These are phyloP conservation scores for Macquaria ambigua DNA, from an alignment of 2,113 vertebrate species.

Conservation along the genomic window DNA sequence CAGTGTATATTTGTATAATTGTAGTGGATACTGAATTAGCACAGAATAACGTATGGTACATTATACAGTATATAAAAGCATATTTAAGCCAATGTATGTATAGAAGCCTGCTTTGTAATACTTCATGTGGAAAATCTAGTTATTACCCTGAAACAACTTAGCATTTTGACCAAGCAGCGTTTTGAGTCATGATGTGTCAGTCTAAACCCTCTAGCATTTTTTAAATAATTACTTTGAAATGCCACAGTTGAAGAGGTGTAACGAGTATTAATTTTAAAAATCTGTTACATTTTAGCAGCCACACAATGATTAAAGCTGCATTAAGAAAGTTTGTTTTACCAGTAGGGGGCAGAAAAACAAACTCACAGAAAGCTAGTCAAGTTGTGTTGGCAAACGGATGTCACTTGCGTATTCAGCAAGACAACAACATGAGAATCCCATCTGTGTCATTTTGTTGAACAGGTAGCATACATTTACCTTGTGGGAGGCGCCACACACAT, in stretches of 20 bases:
- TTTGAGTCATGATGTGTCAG: constrained; percentile 46
- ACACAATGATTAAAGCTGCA: neutral
- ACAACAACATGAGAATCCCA: neutral
- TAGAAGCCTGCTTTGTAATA: neutral
- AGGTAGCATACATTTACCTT: neutral
- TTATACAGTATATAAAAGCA: constrained; percentile 2
- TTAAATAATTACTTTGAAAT: constrained; percentile 61
- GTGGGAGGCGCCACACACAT: neutral
- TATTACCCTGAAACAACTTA: constrained; percentile 47
- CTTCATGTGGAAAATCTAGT: constrained; percentile 17
- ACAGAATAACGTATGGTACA: neutral
- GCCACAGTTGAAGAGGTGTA: constrained; percentile 32
- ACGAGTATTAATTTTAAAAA: constrained; percentile 1
- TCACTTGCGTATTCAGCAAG: too few species aligned
- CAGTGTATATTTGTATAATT: constrained; percentile 4
- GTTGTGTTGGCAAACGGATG: neutral
- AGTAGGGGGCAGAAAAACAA: neutral
- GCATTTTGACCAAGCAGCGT: constrained; percentile 20
- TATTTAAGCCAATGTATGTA: neutral
- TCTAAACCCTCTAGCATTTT: constrained; percentile 47
- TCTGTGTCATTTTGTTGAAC: neutral
- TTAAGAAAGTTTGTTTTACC: neutral
- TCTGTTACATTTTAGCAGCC: neutral
- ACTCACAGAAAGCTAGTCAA: neutral
- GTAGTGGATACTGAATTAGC: neutral